Percentiles rank a stretch among this genome's conserved stretches.
These are phyloP conservation scores for Dione juno DNA, from an alignment of 2,888 invertebrate genomes.

Conservation along the genomic window DNA sequence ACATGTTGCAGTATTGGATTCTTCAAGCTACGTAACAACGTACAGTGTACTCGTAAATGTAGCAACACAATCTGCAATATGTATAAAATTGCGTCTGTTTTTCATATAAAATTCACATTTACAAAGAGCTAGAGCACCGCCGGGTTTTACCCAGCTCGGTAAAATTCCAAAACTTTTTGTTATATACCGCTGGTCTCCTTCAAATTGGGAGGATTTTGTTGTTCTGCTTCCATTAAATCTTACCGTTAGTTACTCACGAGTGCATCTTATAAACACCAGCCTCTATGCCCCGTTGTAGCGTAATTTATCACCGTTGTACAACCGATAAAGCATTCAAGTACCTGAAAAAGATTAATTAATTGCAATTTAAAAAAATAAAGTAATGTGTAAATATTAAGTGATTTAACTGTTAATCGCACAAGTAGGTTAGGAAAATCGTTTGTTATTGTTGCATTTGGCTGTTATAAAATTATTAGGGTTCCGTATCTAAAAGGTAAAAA, in stretches of 20 bases:
- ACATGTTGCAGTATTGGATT: too few relatives aligned
- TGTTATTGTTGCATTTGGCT: background rate
- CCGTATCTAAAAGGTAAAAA: too few relatives aligned
- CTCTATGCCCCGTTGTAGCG: slow-evolving; percentile 21
- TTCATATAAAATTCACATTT: background rate
- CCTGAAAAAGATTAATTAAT: slow-evolving; percentile 19
- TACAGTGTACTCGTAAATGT: background rate
- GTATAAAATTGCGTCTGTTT: background rate
- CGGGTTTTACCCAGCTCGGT: background rate
- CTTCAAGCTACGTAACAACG: background rate
- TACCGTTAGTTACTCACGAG: slow-evolving; percentile 8
- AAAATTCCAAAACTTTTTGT: background rate
- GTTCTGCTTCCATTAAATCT: background rate
- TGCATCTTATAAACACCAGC: slow-evolving; percentile 9
- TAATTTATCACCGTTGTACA: slow-evolving; percentile 16
- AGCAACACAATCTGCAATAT: background rate
- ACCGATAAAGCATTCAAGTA: slow-evolving; percentile 25
- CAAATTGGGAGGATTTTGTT: background rate
- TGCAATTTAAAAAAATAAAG: background rate
- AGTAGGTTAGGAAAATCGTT: background rate
- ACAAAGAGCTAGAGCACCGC: background rate
- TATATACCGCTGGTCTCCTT: background rate
- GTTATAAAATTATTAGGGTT: background rate
- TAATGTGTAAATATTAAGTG: background rate
- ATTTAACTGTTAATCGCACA: background rate